Percentiles rank a stretch among this genome's conserved stretches.
Conservation (phyloP, 1,140 invertebrate species). For the Achatina immaculata region DNA sequence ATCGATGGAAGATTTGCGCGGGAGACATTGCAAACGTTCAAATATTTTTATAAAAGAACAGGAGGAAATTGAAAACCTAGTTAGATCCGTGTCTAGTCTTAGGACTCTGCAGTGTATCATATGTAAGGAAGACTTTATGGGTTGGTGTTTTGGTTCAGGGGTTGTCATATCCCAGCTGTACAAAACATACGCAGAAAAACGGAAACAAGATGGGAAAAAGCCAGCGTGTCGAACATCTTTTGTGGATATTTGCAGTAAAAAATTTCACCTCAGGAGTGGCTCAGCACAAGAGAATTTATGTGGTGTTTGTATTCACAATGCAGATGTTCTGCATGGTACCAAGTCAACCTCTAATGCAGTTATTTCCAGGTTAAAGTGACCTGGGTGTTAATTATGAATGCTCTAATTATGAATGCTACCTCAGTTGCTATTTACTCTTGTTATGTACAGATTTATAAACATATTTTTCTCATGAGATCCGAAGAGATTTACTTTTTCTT, state of each 20-base stretch:
- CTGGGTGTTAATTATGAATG: no score
- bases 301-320: neutral
- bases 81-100: neutral
- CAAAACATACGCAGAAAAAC: constrained; percentile 10
- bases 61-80: neutral
- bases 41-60: constrained; percentile 3
- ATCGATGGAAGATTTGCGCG: constrained; percentile 13
- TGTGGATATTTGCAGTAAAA: neutral
- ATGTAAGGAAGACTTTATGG: constrained; percentile 8
- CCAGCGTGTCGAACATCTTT: neutral
- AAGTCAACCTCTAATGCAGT: no score
- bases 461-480: no score
- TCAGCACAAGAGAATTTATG: neutral
- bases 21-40: neutral
- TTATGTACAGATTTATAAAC: no score
- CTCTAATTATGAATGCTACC: no score
- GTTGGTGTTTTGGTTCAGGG: neutral
- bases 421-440: no score
- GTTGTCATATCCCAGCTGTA: neutral
- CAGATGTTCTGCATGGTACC: neutral
- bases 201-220: neutral
- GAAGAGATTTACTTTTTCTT: no score
- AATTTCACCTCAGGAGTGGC: neutral
- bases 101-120: neutral
- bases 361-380: no score